Evolutionary conservation across 2,797 vertebrate genomes (phyloP).

Genomic region (Lacerta agilis): DNA sequence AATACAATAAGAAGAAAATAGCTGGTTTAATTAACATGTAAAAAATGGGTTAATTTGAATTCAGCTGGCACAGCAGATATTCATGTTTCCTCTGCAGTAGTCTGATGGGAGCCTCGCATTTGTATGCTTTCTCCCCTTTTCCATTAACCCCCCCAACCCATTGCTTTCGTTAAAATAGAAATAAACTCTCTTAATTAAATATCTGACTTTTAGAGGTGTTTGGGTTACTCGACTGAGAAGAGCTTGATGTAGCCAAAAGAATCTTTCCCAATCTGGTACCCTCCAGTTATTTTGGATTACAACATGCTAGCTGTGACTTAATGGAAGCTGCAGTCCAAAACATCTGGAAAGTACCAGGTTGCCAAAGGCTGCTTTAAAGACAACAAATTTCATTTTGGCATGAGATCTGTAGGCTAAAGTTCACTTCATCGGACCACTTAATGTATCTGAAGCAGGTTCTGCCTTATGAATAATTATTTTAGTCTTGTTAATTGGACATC

Average conservation of each 20-base stretch:
- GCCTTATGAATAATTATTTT: neutral
- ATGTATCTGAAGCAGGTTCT: neutral
- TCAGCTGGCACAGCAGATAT: slow-evolving; percentile 82
- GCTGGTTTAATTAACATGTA: slow-evolving; percentile 86
- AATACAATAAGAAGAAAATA: slow-evolving; percentile 90
- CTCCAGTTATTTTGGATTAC: neutral
- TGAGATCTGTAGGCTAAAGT: neutral
- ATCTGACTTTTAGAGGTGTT: slow-evolving; percentile 40
- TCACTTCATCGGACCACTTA: neutral
- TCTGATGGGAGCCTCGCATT: slow-evolving; percentile 68
- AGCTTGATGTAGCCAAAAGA: slow-evolving; percentile 8
- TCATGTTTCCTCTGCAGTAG: slow-evolving; percentile 72
- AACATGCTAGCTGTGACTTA: too few relatives aligned
- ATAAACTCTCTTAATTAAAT: slow-evolving; percentile 60
- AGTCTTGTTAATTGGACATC: slow-evolving; percentile 29
- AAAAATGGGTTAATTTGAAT: slow-evolving; percentile 89
- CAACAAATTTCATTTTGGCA: slow-evolving; percentile 8
- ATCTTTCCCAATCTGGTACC: neutral
- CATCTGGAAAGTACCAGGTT: too few relatives aligned
- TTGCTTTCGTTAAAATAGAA: slow-evolving; percentile 63
- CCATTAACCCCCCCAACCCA: slow-evolving; percentile 41
- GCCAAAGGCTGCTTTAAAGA: too few relatives aligned
- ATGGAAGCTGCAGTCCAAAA: too few relatives aligned
- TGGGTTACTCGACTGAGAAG: slow-evolving; percentile 2
- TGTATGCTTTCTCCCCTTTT: slow-evolving; percentile 64